Conservation (phyloP, 2,888 invertebrate genomes). For the Pegoplata infirma region DNA sequence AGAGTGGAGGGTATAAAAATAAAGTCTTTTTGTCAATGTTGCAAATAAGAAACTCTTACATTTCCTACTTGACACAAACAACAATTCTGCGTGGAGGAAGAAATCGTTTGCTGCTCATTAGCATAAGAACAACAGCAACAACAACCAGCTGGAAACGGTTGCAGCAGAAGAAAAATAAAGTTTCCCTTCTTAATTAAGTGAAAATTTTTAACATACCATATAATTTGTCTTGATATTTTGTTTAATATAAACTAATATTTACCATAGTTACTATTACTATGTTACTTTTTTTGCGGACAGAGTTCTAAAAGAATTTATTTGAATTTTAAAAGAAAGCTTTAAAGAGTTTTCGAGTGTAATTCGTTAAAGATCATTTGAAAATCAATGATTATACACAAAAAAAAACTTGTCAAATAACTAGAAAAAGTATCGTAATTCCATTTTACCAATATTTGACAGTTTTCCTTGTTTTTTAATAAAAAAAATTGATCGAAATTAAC, state of each 20-base stretch:
- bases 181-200: neutral
- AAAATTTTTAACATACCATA: neutral
- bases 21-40: conserved; percentile 56
- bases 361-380: too few species aligned
- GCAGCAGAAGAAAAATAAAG: neutral
- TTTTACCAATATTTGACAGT: too few species aligned
- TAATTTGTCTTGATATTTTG: neutral
- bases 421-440: too few species aligned
- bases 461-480: too few species aligned
- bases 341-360: too few species aligned
- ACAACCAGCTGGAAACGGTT: neutral
- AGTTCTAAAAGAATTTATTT: neutral
- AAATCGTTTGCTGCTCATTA: conserved; percentile 5
- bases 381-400: too few species aligned
- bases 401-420: too few species aligned
- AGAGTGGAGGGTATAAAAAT: too few species aligned
- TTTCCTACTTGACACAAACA: conserved; percentile 54
- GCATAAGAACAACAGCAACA: too few species aligned
- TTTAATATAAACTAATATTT: neutral
- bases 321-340: too few species aligned
- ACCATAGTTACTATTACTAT: neutral
- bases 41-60: conserved; percentile 35
- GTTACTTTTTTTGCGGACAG: neutral
- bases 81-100: conserved; percentile 5
- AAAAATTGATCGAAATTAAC: too few species aligned